A percentile compares a stretch with the other conserved stretches of the same genome.
These are phyloP conservation scores for Nasua narica DNA, from an alignment of 2,797 vertebrate genomes.

Conservation along the genomic window DNA sequence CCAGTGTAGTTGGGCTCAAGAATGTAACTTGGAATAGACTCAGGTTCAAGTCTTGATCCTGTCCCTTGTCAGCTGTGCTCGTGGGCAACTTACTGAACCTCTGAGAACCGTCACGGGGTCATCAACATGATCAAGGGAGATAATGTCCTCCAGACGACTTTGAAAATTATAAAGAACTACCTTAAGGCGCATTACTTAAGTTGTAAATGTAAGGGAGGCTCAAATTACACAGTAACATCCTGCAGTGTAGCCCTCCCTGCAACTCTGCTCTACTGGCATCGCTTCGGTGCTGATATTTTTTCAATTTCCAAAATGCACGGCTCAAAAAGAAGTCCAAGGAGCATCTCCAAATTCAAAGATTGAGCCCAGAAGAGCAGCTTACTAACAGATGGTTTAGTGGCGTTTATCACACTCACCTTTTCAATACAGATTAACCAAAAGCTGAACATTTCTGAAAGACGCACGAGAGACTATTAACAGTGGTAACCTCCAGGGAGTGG, in stretches of 20 bases:
- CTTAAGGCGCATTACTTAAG: not conserved
- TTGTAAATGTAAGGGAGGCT: not conserved
- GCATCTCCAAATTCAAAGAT: slow-evolving; percentile 25
- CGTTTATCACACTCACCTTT: not conserved
- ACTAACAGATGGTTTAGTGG: slow-evolving; percentile 37
- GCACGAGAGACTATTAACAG: not conserved
- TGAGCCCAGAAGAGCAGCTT: not conserved
- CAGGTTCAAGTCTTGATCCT: not conserved
- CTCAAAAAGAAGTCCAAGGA: slow-evolving; percentile 28
- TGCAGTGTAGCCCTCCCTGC: not conserved
- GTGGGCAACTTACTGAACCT: not conserved
- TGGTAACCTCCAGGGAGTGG: not conserved
- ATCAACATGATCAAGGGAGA: not conserved
- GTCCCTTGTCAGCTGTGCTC: not conserved
- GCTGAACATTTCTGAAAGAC: not conserved
- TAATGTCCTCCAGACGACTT: not conserved
- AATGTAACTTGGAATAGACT: not conserved
- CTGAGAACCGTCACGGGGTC: not conserved
- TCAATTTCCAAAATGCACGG: slow-evolving; percentile 32
- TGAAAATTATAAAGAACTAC: not conserved
- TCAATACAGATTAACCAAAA: not conserved
- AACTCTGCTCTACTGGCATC: not conserved
- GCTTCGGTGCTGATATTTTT: slow-evolving; percentile 33
- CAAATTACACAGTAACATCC: not conserved
- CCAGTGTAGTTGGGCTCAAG: not conserved